Evolutionary conservation across 2,113 vertebrate species (phyloP).

Genomic region (Lophotis ruficrista): DNA sequence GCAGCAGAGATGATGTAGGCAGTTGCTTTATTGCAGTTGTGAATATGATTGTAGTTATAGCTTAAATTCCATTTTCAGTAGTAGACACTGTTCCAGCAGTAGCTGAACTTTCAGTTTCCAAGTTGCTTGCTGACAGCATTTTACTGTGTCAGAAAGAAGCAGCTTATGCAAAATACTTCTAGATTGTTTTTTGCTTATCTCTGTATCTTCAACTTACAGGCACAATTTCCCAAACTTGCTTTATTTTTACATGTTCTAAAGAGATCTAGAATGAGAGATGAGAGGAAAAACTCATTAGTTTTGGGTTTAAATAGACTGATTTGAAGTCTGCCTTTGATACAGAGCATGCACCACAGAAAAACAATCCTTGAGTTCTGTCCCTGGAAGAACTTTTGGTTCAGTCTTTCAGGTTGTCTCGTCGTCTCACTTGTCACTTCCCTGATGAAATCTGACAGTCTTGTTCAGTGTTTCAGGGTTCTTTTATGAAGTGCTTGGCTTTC

Average conservation of each 20-base stretch:
- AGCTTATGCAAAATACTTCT: not conserved
- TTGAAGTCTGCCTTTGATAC: not conserved
- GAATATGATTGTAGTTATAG: not conserved
- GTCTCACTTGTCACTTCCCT: not conserved
- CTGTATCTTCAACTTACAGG: not conserved
- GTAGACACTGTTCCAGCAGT: not conserved
- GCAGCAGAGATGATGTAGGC: not conserved
- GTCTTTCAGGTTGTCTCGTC: not conserved
- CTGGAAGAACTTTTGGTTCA: not conserved
- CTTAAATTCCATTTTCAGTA: not conserved
- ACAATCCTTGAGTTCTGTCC: not conserved
- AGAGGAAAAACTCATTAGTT: not conserved
- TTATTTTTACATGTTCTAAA: not conserved
- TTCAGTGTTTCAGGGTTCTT: not conserved
- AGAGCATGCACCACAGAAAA: not conserved
- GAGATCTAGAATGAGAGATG: not conserved
- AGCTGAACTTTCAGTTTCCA: not conserved
- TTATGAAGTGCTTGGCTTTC: not conserved
- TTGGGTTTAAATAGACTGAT: not conserved
- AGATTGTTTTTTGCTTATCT: not conserved
- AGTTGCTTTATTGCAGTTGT: not conserved
- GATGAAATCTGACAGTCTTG: not conserved
- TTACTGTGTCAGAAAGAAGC: not conserved
- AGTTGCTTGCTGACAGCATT: not conserved
- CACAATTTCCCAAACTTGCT: not conserved